Conservation (phyloP, 64 coral and sea anemone genomes). For the Stichodactyla mertensii region DNA sequence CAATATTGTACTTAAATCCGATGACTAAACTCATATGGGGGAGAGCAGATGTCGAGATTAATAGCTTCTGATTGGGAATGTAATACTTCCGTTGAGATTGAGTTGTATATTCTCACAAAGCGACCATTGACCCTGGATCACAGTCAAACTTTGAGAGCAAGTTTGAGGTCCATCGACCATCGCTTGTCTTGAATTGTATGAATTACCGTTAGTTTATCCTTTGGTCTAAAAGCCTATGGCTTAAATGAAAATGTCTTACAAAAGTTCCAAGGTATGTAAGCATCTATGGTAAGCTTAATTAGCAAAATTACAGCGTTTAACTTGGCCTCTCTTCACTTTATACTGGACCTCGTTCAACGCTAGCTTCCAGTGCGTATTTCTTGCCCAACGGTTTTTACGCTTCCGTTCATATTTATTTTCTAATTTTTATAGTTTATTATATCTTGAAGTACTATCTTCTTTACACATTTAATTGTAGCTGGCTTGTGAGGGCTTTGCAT, state of each 20-base stretch:
- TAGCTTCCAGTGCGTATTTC: not conserved
- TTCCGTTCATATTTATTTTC: not conserved
- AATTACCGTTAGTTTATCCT: not conserved
- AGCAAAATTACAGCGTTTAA: not conserved
- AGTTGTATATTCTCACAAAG: not conserved
- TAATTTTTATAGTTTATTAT: not conserved
- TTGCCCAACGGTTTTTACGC: not conserved
- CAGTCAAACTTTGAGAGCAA: slow-evolving; percentile 10
- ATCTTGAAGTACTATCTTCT: not conserved
- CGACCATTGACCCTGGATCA: not conserved
- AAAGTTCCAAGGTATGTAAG: not conserved
- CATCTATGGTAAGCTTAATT: not conserved
- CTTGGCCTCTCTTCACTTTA: not conserved
- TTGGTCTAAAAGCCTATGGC: slow-evolving; percentile 9
- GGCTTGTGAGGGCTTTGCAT: not conserved
- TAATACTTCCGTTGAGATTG: not conserved
- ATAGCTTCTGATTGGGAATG: not conserved
- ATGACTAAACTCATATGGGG: not conserved
- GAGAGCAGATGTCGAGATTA: not conserved
- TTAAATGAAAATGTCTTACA: slow-evolving; percentile 2
- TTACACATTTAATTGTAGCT: not conserved
- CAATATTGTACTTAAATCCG: not conserved
- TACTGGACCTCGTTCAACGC: not conserved
- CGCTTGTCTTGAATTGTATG: not conserved
- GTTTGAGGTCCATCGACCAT: not conserved